phyloP scores from a whole-genome alignment of 2,888 invertebrate species.

The Brenthis daphne region DNA sequence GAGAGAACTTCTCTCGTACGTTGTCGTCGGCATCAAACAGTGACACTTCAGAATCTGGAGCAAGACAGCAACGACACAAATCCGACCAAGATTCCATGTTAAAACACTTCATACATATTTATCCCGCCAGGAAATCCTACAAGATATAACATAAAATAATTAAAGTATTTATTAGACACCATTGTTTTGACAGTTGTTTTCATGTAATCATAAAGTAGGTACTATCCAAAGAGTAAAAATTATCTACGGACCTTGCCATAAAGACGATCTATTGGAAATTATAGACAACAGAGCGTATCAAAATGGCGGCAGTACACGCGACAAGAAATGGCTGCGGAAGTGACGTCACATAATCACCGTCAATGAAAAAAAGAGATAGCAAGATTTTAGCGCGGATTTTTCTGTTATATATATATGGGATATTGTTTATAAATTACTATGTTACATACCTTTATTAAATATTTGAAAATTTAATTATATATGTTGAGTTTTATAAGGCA shows the following conservation, averaged over 20 bases:
- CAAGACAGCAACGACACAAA: conserved; percentile 75
- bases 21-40: conserved; percentile 63
- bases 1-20: conserved; percentile 64
- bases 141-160: conserved; percentile 56
- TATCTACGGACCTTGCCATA: conserved; percentile 82
- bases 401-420: neutral
- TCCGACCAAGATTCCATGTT: conserved; percentile 74
- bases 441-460: neutral
- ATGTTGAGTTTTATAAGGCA: no score
- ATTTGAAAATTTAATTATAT: neutral
- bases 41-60: conserved; percentile 69
- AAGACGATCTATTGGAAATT: conserved; percentile 77
- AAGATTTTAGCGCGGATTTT: neutral
- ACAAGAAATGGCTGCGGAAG: conserved; percentile 45
- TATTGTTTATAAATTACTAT: conserved; percentile 6
- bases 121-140: conserved; percentile 60
- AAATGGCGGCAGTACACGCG: conserved; percentile 63
- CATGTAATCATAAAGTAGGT: conserved; percentile 58
- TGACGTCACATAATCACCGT: conserved; percentile 32
- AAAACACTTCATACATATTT: conserved; percentile 55
- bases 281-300: conserved; percentile 76
- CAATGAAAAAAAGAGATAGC: conserved; percentile 17
- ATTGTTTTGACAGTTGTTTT: conserved; percentile 68
- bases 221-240: conserved; percentile 76
- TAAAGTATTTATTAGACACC: conserved; percentile 44